Conservation (phyloP, 2,888 invertebrate species). For the Epinotia demarniana region DNA sequence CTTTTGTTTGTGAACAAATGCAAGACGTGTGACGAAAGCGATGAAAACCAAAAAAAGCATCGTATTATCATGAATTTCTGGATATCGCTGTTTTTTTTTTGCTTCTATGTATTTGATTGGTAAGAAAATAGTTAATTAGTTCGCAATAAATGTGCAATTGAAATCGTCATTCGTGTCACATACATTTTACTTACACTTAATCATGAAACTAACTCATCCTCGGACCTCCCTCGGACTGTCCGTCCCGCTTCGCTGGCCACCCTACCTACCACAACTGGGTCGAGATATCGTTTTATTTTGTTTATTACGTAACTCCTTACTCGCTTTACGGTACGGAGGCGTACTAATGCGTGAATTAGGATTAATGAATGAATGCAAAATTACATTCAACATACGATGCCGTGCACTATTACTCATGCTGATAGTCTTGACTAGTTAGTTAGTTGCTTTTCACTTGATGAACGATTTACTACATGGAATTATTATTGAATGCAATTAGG, state of each 20-base stretch:
- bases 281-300: conserved; percentile 45
- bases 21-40: conserved; percentile 7
- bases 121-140: neutral
- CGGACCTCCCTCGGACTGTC: conserved; percentile 8
- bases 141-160: neutral
- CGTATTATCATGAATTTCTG: neutral
- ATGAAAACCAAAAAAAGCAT: conserved; percentile 12
- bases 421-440: too few species aligned
- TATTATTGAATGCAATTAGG: too few species aligned
- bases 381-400: conserved; percentile 15
- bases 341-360: conserved; percentile 15
- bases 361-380: conserved; percentile 23
- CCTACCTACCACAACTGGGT: conserved; percentile 46
- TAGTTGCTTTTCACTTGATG: neutral
- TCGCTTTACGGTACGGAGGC: conserved; percentile 22
- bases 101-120: too few species aligned
- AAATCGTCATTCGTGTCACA: neutral
- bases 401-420: neutral
- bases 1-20: conserved; percentile 25
- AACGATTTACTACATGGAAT: neutral
- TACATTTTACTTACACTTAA: neutral
- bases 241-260: conserved; percentile 41
- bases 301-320: conserved; percentile 43
- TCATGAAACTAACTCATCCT: neutral
- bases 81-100: neutral